Evolutionary conservation across 2,888 invertebrate species (phyloP), one percentile per base, ranked within the genome.

Genomic region (Blastobasis lacticolella): DNA sequence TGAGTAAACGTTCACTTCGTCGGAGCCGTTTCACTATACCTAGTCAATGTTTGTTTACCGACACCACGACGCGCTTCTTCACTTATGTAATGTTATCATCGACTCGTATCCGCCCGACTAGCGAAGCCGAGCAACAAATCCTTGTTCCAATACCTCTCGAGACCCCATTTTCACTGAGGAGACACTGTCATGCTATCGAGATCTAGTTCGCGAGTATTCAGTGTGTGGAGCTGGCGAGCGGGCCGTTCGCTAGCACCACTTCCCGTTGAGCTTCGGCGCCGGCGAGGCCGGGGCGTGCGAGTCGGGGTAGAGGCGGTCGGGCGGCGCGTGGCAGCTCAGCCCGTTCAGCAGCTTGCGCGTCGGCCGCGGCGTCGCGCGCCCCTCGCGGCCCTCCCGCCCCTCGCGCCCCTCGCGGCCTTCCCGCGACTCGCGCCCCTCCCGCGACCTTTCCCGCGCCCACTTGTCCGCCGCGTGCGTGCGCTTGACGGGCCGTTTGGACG

Each of bases 401-500:
- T 76, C 63, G 42, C 71, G 68, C 72, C 77, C 72, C 9, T 80
- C 86, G 59, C 86, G 82, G 4, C 66, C 70, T 51, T 78, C 81
- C 4, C 81, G 62, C 44, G 67, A 59, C 55, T 23, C 23, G 23
- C 23, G 23, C 4, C 66, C 70, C 51, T 78, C 81, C 4, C 81
- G 62, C 44, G 67, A 59, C 55, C 74, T 58, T 55, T 81, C 81
- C 38, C 76, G 63, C 43, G 71, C 68, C 72, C 77, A 73, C 51
- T 71, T 71, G 57, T 80, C 83, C 1, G 68, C 72, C 8, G 80
- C 86, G 59, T 87, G 82, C n/a, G 81, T 91, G 47, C 93, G 78
- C 69, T 93, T 93, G 51, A 90, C 89, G 0, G 92, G 90, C 66
- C 92, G 90, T 60, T 86, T 85, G 56, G 60, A 65, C 58, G 92